These are phyloP conservation scores for Corydoras maculifer DNA, from an alignment of 2,113 vertebrate species.

Conservation along the genomic window DNA sequence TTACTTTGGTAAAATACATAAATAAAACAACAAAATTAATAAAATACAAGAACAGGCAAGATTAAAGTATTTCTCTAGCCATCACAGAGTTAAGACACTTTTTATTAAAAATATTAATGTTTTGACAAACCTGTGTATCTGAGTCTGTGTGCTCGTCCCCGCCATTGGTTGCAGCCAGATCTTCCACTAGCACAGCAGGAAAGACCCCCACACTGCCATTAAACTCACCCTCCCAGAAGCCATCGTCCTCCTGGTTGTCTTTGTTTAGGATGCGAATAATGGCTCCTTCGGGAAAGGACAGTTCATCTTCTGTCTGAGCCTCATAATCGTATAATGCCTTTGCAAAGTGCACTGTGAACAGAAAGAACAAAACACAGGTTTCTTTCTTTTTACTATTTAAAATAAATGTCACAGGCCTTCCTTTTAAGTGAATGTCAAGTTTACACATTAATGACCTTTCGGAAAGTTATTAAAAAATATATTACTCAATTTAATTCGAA, in stretches of 20 bases:
- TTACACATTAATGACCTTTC: no score
- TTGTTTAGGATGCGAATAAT: slow-evolving; percentile 92
- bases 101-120: not conserved
- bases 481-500: no score
- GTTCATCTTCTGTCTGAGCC: slow-evolving; percentile 90
- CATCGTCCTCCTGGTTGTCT: slow-evolving; percentile 92
- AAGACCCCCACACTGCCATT: slow-evolving; percentile 85
- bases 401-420: no score
- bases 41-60: no score
- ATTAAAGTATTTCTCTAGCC: no score
- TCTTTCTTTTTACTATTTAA: no score
- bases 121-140: slow-evolving; percentile 63
- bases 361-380: no score
- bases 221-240: slow-evolving; percentile 97
- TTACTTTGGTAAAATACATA: no score
- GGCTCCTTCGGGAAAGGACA: slow-evolving; percentile 90
- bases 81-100: no score
- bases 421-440: no score
- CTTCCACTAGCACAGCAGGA: slow-evolving; percentile 90
- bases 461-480: no score
- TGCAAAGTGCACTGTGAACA: slow-evolving; percentile 74
- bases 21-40: no score
- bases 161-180: slow-evolving; percentile 74
- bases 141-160: slow-evolving; percentile 68
- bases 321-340: slow-evolving; percentile 97